Conservation (phyloP, 2,113 vertebrate species). For the Sinocyclocheilus anshuiensis region DNA sequence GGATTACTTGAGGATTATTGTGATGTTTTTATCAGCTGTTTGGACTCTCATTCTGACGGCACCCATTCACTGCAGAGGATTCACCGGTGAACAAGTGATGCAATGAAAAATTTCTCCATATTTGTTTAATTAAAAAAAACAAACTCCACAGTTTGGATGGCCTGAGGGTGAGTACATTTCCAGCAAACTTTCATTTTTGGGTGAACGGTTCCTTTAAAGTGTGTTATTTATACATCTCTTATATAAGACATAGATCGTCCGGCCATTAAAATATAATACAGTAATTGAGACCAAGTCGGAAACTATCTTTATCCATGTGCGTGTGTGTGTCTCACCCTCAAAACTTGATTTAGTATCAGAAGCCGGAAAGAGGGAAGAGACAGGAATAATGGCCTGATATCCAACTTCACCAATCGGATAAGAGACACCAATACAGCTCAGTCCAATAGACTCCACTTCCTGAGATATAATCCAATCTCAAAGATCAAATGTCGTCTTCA, state of each 20-base stretch:
- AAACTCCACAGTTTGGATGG: neutral
- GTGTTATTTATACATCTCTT: constrained; percentile 32
- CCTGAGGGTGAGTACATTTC: neutral
- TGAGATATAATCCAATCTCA: constrained; percentile 42
- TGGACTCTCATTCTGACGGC: neutral
- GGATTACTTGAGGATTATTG: neutral
- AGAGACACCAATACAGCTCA: constrained; percentile 16
- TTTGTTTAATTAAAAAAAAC: neutral
- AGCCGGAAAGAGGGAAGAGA: constrained; percentile 36
- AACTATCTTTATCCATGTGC: constrained; percentile 20
- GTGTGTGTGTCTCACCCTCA: constrained; percentile 9
- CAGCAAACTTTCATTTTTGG: neutral
- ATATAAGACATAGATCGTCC: neutral
- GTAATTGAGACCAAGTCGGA: constrained; percentile 30
- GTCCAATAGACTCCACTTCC: constrained; percentile 20
- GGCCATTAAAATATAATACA: constrained; percentile 25
- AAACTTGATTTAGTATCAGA: constrained; percentile 27
- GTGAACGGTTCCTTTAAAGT: neutral
- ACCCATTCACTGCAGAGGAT: neutral
- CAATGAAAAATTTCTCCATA: neutral
- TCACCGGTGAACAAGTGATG: neutral
- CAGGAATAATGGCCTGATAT: constrained; percentile 40
- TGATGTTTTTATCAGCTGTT: neutral
- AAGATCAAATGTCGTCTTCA: constrained; percentile 36
- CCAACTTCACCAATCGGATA: constrained; percentile 41